Base-by-base conservation (phyloP, 2,888 invertebrate species). In the Disparrhopalites patrizii region DNA sequence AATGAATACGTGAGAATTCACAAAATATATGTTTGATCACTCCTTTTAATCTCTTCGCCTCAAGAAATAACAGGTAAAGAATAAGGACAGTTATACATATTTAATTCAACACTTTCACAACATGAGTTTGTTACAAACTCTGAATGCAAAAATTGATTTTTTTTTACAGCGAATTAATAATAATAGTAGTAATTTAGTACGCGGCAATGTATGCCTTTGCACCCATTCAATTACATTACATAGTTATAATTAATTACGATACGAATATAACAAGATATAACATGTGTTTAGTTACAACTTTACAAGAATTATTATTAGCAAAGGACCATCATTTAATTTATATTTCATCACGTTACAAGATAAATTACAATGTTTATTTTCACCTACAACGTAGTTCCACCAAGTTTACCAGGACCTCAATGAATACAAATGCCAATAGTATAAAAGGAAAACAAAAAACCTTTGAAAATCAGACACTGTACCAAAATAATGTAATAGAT, bases 121-220 rank as follows among this genome's bases (percentile, higher is more conserved):
- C 25, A 27, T n/a, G 51, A 51, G 15, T 25, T 20, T 47, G 7
- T 47, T 51, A 3, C 25, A 51, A 23, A 13, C 20, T 4, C 4
- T 4, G 13, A 18, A 43, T 43, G 43, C 43, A 43, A 43, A 18
- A 3, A 43, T 18, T 43, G 43, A 51, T 18, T 51, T 13, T 51
- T 4, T 7, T 3, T 51, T 51, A 20, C 15, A 20, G 20, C 4
- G 4, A 18, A 7, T 25, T 51, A 13, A 23, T 23, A 25, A 27
- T 10, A 27, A 5, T 52, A 27, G 31, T 56, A 56, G 56, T 36
- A 56, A 56, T 38, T 56, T 56, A 56, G n/a, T n/a, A n/a, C n/a
- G n/a, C n/a, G n/a, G n/a, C 20, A 51, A 25, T 25, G 13, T 27
- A 25, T 25, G 51, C 25, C 20, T 51, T 51, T 3, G 25, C 3